Conservation (phyloP, 92 coral and sea anemone genomes). For the Porites divaricata region DNA sequence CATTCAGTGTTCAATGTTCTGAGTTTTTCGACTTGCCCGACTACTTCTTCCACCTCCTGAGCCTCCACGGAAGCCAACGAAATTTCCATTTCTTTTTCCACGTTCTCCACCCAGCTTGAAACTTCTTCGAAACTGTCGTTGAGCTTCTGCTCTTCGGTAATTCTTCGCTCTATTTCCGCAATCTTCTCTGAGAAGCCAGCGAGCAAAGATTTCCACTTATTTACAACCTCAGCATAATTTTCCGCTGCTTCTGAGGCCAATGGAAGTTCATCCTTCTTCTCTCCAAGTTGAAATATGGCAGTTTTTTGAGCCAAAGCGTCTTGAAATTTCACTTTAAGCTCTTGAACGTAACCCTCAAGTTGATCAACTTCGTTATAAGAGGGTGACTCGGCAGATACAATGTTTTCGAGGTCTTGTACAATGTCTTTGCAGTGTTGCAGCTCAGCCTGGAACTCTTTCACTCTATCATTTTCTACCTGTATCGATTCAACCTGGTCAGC, state of each 20-base stretch:
- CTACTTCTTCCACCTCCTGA: conserved; percentile 59
- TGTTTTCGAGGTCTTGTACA: conserved; percentile 42
- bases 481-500: conserved; percentile 10
- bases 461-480: conserved; percentile 26
- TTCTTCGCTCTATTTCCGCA: conserved; percentile 54
- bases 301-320: conserved; percentile 58
- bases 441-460: conserved; percentile 60
- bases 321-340: conserved; percentile 53
- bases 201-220: conserved; percentile 71
- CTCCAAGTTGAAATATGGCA: conserved; percentile 54
- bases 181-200: conserved; percentile 59
- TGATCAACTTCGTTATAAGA: conserved; percentile 34
- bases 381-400: conserved; percentile 40
- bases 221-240: conserved; percentile 49
- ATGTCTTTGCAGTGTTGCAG: conserved; percentile 54
- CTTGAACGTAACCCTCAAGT: conserved; percentile 64
- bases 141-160: conserved; percentile 60
- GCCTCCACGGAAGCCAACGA: conserved; percentile 45
- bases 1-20: conserved; percentile 57
- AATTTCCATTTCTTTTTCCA: conserved; percentile 72
- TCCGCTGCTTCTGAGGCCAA: conserved; percentile 40
- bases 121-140: conserved; percentile 66
- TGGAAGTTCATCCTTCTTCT: conserved; percentile 41
- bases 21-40: conserved; percentile 55
- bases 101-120: conserved; percentile 66